Evolutionary conservation across 2,113 vertebrate species (phyloP).

Genomic region (Bubalus kerabau): DNA sequence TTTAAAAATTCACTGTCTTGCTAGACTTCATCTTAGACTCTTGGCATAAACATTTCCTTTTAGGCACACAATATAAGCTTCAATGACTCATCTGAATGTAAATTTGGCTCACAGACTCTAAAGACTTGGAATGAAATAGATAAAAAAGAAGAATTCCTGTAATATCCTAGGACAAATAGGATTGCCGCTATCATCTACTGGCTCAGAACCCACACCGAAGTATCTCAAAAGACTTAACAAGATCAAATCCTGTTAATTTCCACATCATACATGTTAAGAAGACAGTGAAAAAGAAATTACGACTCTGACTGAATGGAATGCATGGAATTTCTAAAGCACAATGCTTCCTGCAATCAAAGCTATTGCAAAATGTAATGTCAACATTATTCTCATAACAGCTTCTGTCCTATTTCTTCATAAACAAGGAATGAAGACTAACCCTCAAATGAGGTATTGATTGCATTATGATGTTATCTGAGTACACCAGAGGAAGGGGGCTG

Average conservation of each 20-base stretch:
- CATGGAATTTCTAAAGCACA: slow-evolving; percentile 54
- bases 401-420: slow-evolving; percentile 57
- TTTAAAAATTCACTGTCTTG: slow-evolving; percentile 3
- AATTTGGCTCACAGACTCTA: slow-evolving; percentile 37
- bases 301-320: slow-evolving; percentile 32
- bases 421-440: slow-evolving; percentile 36
- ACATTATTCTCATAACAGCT: slow-evolving; percentile 52
- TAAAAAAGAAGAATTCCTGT: slow-evolving; percentile 20
- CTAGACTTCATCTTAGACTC: slow-evolving; percentile 37
- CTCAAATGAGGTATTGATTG: slow-evolving; percentile 50
- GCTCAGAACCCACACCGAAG: slow-evolving; percentile 24
- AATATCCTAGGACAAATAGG: slow-evolving; percentile 29
- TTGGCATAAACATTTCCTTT: slow-evolving; percentile 34
- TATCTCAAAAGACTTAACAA: slow-evolving; percentile 59
- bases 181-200: neutral
- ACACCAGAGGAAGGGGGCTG: neutral
- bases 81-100: slow-evolving; percentile 48
- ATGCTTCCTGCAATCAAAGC: slow-evolving; percentile 49
- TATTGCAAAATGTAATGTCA: slow-evolving; percentile 53
- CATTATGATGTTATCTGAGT: slow-evolving; percentile 59
- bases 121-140: slow-evolving; percentile 35
- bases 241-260: slow-evolving; percentile 38
- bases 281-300: slow-evolving; percentile 36
- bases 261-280: slow-evolving; percentile 13
- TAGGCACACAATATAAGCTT: slow-evolving; percentile 13